These are phyloP conservation scores for Synchiropus splendidus DNA, from an alignment of 2,113 vertebrate genomes.

Conservation along the genomic window DNA sequence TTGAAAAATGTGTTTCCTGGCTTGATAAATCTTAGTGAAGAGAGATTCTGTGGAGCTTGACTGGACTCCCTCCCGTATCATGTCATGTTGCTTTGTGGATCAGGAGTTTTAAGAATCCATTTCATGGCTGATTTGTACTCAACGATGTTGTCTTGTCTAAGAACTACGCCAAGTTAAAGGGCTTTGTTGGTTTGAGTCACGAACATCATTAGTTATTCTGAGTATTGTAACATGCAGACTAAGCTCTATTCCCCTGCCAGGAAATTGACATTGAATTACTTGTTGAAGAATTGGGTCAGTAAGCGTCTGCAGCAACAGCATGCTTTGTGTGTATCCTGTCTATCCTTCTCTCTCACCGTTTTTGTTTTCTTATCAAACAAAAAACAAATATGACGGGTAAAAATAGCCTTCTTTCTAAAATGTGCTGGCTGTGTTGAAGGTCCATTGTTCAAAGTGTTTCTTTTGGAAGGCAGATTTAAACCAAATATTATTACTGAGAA, in stretches of 20 bases:
- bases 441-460: too few relatives aligned
- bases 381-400: too few relatives aligned
- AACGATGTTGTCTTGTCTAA: conserved; percentile 36
- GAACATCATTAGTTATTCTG: conserved; percentile 54
- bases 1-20: too few relatives aligned
- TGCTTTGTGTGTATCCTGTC: conserved; percentile 2
- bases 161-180: conserved; percentile 33
- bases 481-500: too few relatives aligned
- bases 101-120: conserved; percentile 22
- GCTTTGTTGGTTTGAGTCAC: conserved; percentile 41
- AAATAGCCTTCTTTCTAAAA: too few relatives aligned
- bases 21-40: too few relatives aligned
- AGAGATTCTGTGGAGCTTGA: too few relatives aligned
- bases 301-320: conserved; percentile 19
- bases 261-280: conserved; percentile 54
- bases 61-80: neutral
- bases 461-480: too few relatives aligned
- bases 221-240: conserved; percentile 47
- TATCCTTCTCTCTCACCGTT: conserved; percentile 3
- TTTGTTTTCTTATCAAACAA: conserved; percentile 4
- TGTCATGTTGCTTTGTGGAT: conserved; percentile 6
- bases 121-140: conserved; percentile 31
- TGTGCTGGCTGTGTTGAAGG: too few relatives aligned
- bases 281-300: conserved; percentile 50
- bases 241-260: conserved; percentile 51